phyloP scores from a whole-genome alignment of 1,140 invertebrate species.

The Bradysia coprophila region DNA sequence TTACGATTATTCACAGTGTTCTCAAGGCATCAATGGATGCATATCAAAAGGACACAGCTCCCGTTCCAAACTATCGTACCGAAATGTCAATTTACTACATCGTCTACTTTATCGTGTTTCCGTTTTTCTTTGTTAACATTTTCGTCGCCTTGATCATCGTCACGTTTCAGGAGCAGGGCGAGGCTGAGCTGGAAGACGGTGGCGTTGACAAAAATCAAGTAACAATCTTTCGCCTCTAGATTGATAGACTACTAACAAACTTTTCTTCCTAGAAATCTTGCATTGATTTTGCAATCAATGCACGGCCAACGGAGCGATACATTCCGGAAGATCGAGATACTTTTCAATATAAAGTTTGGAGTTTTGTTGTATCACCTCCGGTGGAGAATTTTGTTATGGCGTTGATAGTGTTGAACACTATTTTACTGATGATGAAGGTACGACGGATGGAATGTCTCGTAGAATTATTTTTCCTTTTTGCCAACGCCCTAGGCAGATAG shows the following conservation, averaged over 20 bases:
- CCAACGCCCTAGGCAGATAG: too few relatives aligned
- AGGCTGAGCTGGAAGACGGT: constrained; percentile 96
- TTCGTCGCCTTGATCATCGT: constrained; percentile 99
- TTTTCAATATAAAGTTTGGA: constrained; percentile 96
- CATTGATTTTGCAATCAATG: constrained; percentile 99
- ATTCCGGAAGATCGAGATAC: constrained; percentile 97
- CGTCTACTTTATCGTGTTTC: constrained; percentile 99
- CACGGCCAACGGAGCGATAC: constrained; percentile 89
- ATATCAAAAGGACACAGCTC: constrained; percentile 90
- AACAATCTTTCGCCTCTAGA: constrained; percentile 9
- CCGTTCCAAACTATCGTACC: constrained; percentile 95
- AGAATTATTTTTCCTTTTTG: not conserved
- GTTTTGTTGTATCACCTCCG: constrained; percentile 90
- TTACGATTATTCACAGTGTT: constrained; percentile 46
- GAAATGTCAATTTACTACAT: constrained; percentile 99
- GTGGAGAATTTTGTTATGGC: constrained; percentile 99
- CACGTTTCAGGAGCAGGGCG: constrained; percentile 99
- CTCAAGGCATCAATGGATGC: constrained; percentile 99
- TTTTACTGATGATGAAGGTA: constrained; percentile 99
- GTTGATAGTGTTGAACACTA: constrained; percentile 96
- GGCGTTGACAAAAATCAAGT: constrained; percentile 99
- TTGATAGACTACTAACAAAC: not conserved
- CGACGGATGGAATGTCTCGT: constrained; percentile 7
- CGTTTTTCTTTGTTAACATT: constrained; percentile 99
- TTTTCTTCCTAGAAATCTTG: constrained; percentile 87